Percentiles rank a stretch among this genome's conserved stretches.
phyloP scores from a whole-genome alignment of 2,888 invertebrate species.

The Tribolium freemani region DNA sequence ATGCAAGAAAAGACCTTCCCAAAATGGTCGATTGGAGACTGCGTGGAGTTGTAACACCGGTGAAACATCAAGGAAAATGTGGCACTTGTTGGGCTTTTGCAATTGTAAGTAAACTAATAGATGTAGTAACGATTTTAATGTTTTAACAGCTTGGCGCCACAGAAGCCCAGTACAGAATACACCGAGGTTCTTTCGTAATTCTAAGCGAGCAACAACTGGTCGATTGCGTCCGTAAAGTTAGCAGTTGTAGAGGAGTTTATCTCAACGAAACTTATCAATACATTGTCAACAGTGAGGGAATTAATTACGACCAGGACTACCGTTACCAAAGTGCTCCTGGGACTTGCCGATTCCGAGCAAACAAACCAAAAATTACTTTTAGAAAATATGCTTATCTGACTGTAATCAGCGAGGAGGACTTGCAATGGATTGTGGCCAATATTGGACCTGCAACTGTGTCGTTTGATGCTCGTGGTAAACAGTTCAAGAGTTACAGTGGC shows the following conservation, averaged over 20 bases:
- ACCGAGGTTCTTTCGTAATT: conserved; percentile 78
- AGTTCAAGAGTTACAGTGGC: conserved; percentile 85
- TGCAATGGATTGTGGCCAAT: conserved; percentile 80
- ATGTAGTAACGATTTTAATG: too few species aligned
- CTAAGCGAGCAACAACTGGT: conserved; percentile 90
- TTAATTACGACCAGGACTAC: conserved; percentile 87
- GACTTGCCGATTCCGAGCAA: not conserved
- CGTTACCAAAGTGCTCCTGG: conserved; percentile 72
- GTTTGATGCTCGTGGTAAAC: conserved; percentile 82
- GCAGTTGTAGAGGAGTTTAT: conserved; percentile 86
- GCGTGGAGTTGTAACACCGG: conserved; percentile 82
- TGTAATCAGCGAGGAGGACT: not conserved
- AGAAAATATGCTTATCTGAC: not conserved
- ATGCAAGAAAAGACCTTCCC: not conserved
- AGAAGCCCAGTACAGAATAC: conserved; percentile 86
- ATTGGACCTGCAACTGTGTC: conserved; percentile 87
- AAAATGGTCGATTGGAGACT: conserved; percentile 81
- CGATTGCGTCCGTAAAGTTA: conserved; percentile 83
- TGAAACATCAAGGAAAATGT: conserved; percentile 80
- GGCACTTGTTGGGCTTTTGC: conserved; percentile 86
- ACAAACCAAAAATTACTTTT: not conserved
- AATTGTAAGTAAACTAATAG: conserved; percentile 70
- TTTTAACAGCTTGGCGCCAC: conserved; percentile 79
- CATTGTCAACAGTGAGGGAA: conserved; percentile 81
- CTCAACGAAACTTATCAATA: conserved; percentile 85